Percentiles rank a stretch among this genome's conserved stretches.
Evolutionary conservation across 2,888 invertebrate species (phyloP).

Genomic region (Macropis europaea): DNA sequence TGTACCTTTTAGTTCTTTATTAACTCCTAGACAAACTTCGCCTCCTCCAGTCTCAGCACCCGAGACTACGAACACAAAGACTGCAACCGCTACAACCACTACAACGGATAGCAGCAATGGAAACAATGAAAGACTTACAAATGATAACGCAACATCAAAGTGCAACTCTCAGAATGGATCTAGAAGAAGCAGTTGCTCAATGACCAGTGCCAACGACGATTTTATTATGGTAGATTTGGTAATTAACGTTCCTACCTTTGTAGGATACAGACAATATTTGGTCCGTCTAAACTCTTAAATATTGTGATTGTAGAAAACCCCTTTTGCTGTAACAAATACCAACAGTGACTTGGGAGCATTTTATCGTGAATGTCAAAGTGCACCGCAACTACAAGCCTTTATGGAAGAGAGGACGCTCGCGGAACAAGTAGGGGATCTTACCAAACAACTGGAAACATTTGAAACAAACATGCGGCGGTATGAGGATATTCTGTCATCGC

Average conservation of each 20-base stretch:
- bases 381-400: slow-evolving; percentile 83
- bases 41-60: slow-evolving; percentile 68
- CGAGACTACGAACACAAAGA: slow-evolving; percentile 59
- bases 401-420: slow-evolving; percentile 80
- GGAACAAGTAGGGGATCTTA: slow-evolving; percentile 84
- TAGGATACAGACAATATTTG: background rate
- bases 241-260: slow-evolving; percentile 75
- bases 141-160: slow-evolving; percentile 76
- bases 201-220: slow-evolving; percentile 83
- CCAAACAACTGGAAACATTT: slow-evolving; percentile 87
- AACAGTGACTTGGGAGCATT: slow-evolving; percentile 89
- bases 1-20: slow-evolving; percentile 85
- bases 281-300: slow-evolving; percentile 23
- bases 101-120: slow-evolving; percentile 75
- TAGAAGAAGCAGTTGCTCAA: slow-evolving; percentile 80
- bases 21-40: slow-evolving; percentile 78
- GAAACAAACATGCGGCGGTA: slow-evolving; percentile 89
- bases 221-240: slow-evolving; percentile 88
- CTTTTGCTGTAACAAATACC: slow-evolving; percentile 88
- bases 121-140: slow-evolving; percentile 69
- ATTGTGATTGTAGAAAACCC: slow-evolving; percentile 86
- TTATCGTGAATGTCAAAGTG: slow-evolving; percentile 89
- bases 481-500: slow-evolving; percentile 87
- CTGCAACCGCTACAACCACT: slow-evolving; percentile 48
- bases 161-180: slow-evolving; percentile 78